Base-by-base conservation (phyloP, 2,797 vertebrate genomes). In the Ctenochaetus hawaiiensis region DNA sequence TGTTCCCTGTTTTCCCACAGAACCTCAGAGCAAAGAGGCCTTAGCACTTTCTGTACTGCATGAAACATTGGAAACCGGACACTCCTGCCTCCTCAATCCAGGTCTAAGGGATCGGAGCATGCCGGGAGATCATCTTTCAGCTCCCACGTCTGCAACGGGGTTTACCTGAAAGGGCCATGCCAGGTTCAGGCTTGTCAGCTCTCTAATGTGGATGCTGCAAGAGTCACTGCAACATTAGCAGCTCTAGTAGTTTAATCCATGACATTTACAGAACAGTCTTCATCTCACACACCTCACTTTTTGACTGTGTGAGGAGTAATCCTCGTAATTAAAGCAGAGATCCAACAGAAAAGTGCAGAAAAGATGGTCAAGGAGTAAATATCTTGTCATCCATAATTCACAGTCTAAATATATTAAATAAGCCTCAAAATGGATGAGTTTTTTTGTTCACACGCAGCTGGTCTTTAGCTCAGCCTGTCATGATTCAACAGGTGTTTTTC, bases 1-100 rank as follows among this genome's bases (percentile, higher is more conserved):
- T 82, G 72, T 71, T 67, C 77, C 58, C 53, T 2, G 70, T 75
- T 91, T 93, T 93, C 87, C 81, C 91, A 90, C 89, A 83, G 79
- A 86, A 54, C 16, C 87, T 71, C 47, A 0, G 57, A 72, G 83
- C 41, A 17, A 37, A 37, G 45, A 62, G 57, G 56, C 65, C 72
- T 71, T 16, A 8, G 66, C 75, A 77, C 65, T 37, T 56, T 48
- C 76, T 73, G 75, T 86, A 72, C 75, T 41, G 61, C 73, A 26
- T 26, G 75, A 79, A 81, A 90, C 81, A 45, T 8, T 58, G 70
- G 92, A 87, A 92, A 92, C 82, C 61, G 1, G 78, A 93, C 78
- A 77, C 86, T 48, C 41, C 49, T 57, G 58, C 60, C 64, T 72
- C 78, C 63, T 80, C 65, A 34, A 62, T 82, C 77, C 43, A 9